Base-by-base conservation (phyloP, 2,113 vertebrate species). In the Leptobrachium leishanense region DNA sequence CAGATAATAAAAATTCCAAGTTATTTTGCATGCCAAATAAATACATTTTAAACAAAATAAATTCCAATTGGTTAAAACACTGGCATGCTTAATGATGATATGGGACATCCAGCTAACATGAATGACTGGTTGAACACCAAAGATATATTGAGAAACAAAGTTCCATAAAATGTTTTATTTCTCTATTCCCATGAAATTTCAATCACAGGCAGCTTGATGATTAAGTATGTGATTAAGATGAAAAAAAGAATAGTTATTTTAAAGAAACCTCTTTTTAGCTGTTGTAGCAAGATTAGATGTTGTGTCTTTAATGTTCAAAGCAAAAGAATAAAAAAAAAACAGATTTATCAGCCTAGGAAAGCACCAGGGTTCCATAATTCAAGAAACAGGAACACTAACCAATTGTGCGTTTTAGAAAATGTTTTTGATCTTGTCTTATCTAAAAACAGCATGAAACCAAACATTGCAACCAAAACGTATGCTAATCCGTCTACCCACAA, bases 401-500 rank as follows among this genome's bases (percentile, higher is more conserved):
- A 72, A 72, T 41, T 46, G 70, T 41, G 15, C 5, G 20, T 64
- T 64, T 64, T 39, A 39, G 8, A 13, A 20, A 72, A 72, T 72
- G 31, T 72, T 72, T 72, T 53, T 72, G 70, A 72, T 72, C 31
- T 55, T 40, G 50, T 13, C 53, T 72, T 55, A 72, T 72, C 70
- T 41, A 20, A 39, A 39, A 64, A 20, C 62, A 64, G 62, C 50
- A 57, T 42, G 53, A 9, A 50, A 3, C 39, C 70, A 55, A 71
- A 72, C 70, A 31, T 72, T 55, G 7, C 5, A 39, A 54, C 8
- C 50, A 72, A 72, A 72, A 72, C 46, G 11, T 55, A 72, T 55
- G 70, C 70, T 55, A 72, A 72, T 55, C 70, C 68, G 9, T 5
- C 1, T 53, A 53, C 70, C 70, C 70, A 72, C 41, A 20, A 72